Conservation (phyloP, 1,140 invertebrate species). For the Trichogramma pretiosum region DNA sequence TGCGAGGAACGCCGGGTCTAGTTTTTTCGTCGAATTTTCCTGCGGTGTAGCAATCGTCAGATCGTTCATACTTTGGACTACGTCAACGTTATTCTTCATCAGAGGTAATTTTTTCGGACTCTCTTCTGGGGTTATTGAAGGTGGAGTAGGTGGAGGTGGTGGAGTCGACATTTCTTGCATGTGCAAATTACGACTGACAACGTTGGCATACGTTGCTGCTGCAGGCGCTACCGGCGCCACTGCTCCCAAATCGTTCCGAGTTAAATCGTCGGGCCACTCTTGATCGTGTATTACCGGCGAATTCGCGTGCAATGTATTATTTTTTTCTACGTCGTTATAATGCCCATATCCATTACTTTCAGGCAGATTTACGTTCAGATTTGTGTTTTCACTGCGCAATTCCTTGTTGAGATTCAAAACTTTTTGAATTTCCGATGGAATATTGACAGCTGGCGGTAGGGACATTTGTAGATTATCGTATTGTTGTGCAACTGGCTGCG, state of each 20-base stretch:
- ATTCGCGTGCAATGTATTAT: conserved; percentile 16
- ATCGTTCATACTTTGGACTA: conserved; percentile 34
- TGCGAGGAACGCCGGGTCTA: conserved; percentile 52
- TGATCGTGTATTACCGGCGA: conserved; percentile 15
- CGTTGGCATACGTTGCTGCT: conserved; percentile 26
- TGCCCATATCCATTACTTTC: conserved; percentile 22
- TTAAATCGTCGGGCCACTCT: conserved; percentile 37
- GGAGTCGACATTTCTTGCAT: conserved; percentile 9
- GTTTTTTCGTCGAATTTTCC: conserved; percentile 31
- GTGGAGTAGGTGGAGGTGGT: conserved; percentile 25
- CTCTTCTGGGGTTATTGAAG: conserved; percentile 29
- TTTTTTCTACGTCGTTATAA: conserved; percentile 36
- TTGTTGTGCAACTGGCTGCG: too few relatives aligned
- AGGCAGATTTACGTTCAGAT: conserved; percentile 18
- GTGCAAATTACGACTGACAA: conserved; percentile 16
- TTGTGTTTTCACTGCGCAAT: conserved; percentile 24
- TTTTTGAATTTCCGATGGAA: too few relatives aligned
- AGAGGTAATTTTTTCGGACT: conserved; percentile 28
- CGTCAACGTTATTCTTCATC: conserved; percentile 35
- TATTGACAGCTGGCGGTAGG: too few relatives aligned
- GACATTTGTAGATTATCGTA: too few relatives aligned
- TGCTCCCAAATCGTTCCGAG: conserved; percentile 21
- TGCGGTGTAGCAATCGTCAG: conserved; percentile 27
- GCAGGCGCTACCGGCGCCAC: conserved; percentile 17
- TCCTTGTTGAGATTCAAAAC: conserved; percentile 24